Evolutionary conservation across 1,140 invertebrate genomes (phyloP), one percentile per base, ranked within the genome.

Genomic region (Ladona fulva): DNA sequence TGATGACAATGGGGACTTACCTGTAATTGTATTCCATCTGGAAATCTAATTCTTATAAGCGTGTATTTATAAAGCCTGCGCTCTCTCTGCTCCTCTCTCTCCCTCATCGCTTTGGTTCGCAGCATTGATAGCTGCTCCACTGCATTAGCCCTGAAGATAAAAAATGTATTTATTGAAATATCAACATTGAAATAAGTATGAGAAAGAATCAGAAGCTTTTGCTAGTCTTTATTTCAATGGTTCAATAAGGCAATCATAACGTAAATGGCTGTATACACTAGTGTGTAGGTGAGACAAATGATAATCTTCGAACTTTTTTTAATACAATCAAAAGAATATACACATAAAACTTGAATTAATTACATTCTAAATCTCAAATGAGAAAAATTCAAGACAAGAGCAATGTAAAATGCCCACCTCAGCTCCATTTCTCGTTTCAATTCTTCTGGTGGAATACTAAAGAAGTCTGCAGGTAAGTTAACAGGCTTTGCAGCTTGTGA

Each of bases 101-200:
- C 95, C 16, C 95, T 84, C 94, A 97, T 97, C 0, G 94, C 95
- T 86, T 96, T 97, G 0, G 96, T 98, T 77, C 94, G 87, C 1
- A 98, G 84, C 87, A 95, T 92, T 81, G 93, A 89, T 81, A 90
- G 90, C 82, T 89, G 91, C 83, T 97, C 95, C 19, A 94, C 87
- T 29, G 89, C 90, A 84, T 96, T 93, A n/a, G 87, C 82, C 79
- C 93, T 93, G 81, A 37, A 86, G 84, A n/a, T 22, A 11, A 66
- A 24, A 16, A 19, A 12, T 24, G 24, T n/a, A 66, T 78, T 24
- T 19, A 81, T 37, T 37, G 1, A 37, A 37, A 8, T 5, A n/a
- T n/a, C n/a, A 37, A 37, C 29, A 37, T 37, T 37, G n/a, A n/a
- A n/a, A n/a, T n/a, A n/a, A 37, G 29, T 37, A 37, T 37, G 29